These are phyloP conservation scores for Aplochiton taeniatus DNA, from an alignment of 2,797 vertebrate genomes.

Conservation along the genomic window DNA sequence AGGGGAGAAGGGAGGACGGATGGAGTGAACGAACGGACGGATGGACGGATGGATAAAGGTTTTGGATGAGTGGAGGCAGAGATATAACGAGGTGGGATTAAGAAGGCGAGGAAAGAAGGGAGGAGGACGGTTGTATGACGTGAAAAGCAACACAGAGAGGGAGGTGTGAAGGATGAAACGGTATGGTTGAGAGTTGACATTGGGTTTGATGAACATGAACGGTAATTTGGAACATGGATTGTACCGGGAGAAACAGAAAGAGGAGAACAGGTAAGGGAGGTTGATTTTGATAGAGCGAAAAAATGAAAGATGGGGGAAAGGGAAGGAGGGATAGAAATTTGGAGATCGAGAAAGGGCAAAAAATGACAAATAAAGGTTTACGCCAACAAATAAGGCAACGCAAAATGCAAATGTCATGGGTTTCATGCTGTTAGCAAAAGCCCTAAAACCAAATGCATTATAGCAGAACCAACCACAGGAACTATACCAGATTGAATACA, in stretches of 20 bases:
- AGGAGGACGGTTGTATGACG: constrained; percentile 20
- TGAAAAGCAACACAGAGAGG: constrained; percentile 1
- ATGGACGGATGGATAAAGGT: constrained; percentile 3
- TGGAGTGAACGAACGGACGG: background rate
- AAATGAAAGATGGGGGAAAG: constrained; percentile 24
- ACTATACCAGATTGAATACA: constrained; percentile 15
- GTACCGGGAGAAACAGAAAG: constrained; percentile 11
- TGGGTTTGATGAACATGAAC: background rate
- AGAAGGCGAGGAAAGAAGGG: constrained; percentile 17
- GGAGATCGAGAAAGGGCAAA: constrained; percentile 15
- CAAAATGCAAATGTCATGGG: constrained; percentile 45
- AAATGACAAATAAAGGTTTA: constrained; percentile 47
- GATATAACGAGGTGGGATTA: background rate
- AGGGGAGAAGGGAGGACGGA: background rate
- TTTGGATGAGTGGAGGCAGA: background rate
- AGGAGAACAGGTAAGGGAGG: constrained; percentile 2
- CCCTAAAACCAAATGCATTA: constrained; percentile 15
- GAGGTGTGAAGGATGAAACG: constrained; percentile 16
- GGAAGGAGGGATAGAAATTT: constrained; percentile 9
- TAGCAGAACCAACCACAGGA: constrained; percentile 26
- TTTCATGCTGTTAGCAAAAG: constrained; percentile 56
- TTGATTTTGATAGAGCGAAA: constrained; percentile 23
- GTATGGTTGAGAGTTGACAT: constrained; percentile 8
- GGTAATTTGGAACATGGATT: background rate
- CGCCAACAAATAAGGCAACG: constrained; percentile 43